Evolutionary conservation across 1,140 invertebrate species (phyloP).

Genomic region (Achroia grisella): DNA sequence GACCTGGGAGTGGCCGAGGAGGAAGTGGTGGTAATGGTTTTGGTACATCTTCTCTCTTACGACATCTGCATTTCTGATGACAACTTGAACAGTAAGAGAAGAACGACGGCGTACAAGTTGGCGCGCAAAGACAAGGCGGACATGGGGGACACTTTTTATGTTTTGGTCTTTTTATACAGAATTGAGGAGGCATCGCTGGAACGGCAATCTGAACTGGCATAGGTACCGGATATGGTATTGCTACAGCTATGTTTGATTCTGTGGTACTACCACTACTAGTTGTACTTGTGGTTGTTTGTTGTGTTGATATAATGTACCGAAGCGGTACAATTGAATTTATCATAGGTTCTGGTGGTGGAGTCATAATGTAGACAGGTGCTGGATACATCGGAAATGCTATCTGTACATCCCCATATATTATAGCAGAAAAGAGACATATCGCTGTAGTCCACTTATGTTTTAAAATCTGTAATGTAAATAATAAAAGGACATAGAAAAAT

Average conservation of each 20-base stretch:
- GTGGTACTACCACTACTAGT: no score
- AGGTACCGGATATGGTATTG: conserved; percentile 22
- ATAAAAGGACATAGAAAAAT: no score
- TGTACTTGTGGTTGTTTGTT: neutral
- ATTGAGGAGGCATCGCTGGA: conserved; percentile 14
- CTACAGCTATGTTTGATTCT: neutral
- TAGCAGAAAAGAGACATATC: no score
- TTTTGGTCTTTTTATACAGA: conserved; percentile 13
- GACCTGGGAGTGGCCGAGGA: conserved; percentile 13
- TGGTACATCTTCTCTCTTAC: conserved; percentile 22
- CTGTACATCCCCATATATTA: no score
- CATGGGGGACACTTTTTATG: conserved; percentile 34
- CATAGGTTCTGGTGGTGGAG: no score
- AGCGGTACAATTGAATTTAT: no score
- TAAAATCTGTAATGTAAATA: no score
- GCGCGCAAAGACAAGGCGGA: conserved; percentile 45
- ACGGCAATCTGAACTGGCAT: conserved; percentile 26
- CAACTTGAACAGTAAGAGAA: conserved; percentile 55
- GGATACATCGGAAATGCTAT: no score
- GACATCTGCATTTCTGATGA: conserved; percentile 50
- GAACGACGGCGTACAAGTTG: conserved; percentile 49
- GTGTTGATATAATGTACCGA: no score
- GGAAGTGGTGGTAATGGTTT: conserved; percentile 15
- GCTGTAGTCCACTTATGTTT: no score
- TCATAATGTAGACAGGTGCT: no score